Conservation (phyloP, 2,888 invertebrate genomes). For the Zaprionus obscuricornis region DNA sequence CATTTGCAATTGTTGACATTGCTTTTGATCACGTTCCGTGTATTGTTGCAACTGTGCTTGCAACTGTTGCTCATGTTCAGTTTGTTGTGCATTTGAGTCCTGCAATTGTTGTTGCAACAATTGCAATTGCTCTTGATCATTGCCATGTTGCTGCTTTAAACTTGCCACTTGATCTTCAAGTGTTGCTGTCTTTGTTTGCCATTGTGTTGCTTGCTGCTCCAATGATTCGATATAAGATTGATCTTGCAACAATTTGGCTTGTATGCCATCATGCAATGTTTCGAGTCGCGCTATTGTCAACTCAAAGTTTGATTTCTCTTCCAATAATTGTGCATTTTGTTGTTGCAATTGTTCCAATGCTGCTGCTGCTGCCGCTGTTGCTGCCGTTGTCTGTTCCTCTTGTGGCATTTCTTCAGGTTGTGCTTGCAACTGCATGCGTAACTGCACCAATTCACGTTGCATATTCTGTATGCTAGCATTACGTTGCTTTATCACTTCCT, state of each 20-base stretch:
- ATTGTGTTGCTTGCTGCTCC: constrained; percentile 87
- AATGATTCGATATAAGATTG: constrained; percentile 90
- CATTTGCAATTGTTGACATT: constrained; percentile 86
- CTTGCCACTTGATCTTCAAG: constrained; percentile 87
- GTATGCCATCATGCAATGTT: constrained; percentile 80
- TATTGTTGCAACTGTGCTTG: constrained; percentile 86
- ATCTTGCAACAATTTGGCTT: constrained; percentile 90
- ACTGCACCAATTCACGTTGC: constrained; percentile 66
- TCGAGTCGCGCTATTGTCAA: constrained; percentile 76
- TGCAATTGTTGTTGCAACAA: constrained; percentile 86
- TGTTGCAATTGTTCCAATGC: constrained; percentile 40
- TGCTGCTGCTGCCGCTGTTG: constrained; percentile 18
- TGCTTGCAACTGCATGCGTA: constrained; percentile 58
- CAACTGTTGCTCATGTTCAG: constrained; percentile 86
- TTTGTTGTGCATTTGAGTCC: constrained; percentile 86
- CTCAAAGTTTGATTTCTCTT: constrained; percentile 77
- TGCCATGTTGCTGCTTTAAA: constrained; percentile 86
- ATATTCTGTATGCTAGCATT: constrained; percentile 85
- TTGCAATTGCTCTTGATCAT: constrained; percentile 86
- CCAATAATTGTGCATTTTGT: constrained; percentile 59
- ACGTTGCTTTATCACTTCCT: constrained; percentile 85
- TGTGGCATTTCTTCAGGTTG: constrained; percentile 65
- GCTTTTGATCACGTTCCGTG: constrained; percentile 86
- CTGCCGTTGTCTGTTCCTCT: constrained; percentile 11
- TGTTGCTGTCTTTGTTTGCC: constrained; percentile 86